Evolutionary conservation across 1,140 invertebrate genomes (phyloP).

Genomic region (Pantala flavescens): DNA sequence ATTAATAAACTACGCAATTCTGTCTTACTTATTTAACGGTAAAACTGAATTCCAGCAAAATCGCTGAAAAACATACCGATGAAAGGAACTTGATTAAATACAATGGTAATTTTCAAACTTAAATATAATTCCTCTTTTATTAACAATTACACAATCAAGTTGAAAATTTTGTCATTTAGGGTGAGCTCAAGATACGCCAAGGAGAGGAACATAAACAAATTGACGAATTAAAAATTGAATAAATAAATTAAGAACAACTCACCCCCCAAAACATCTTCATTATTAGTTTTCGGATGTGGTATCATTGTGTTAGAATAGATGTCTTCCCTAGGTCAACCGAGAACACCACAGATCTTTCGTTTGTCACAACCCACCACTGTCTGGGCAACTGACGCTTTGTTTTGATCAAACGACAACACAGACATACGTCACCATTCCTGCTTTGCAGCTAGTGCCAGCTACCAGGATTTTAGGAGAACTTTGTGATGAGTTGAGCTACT

Average conservation of each 20-base stretch:
- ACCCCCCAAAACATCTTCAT: constrained; percentile 38
- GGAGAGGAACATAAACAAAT: too few relatives aligned
- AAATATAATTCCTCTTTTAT: too few relatives aligned
- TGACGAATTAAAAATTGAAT: too few relatives aligned
- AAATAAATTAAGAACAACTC: constrained; percentile 22
- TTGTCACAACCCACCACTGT: constrained; percentile 2
- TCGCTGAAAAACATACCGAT: too few relatives aligned
- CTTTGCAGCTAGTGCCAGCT: constrained; percentile 24
- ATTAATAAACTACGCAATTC: too few relatives aligned
- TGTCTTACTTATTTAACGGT: too few relatives aligned
- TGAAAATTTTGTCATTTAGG: too few relatives aligned
- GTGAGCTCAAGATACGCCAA: too few relatives aligned
- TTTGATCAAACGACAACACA: constrained; percentile 33
- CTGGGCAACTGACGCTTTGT: constrained; percentile 31
- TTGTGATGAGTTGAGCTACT: not conserved
- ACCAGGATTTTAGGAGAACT: not conserved
- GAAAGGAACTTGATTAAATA: too few relatives aligned
- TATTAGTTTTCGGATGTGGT: constrained; percentile 33
- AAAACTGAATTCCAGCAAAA: too few relatives aligned
- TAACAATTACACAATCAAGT: too few relatives aligned
- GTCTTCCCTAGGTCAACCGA: not conserved
- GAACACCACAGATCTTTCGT: constrained; percentile 6
- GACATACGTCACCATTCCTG: constrained; percentile 26
- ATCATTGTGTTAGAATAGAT: constrained; percentile 27
- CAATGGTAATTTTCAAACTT: too few relatives aligned